Evolutionary conservation across 2,797 vertebrate species (phyloP).

Genomic region (Onychomys torridus): DNA sequence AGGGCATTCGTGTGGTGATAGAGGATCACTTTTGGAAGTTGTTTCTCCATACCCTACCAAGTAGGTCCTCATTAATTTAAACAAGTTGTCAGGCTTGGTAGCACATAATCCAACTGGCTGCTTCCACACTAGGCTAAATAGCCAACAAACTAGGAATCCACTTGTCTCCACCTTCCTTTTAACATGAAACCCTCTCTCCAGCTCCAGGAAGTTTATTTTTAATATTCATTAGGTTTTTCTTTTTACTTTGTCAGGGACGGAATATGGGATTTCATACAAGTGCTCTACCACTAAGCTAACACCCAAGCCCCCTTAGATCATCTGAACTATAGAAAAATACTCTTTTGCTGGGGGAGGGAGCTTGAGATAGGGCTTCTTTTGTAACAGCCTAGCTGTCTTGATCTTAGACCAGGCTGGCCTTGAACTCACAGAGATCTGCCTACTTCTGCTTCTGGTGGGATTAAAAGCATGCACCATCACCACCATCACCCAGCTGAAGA

Average conservation of each 20-base stretch:
- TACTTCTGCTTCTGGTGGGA: not conserved
- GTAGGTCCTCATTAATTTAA: not conserved
- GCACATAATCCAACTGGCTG: not conserved
- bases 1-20: not conserved
- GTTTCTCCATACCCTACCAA: not conserved
- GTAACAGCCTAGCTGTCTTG: not conserved
- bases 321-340: not conserved
- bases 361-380: not conserved
- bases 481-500: no score
- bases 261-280: not conserved
- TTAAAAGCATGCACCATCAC: not conserved
- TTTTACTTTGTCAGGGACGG: not conserved
- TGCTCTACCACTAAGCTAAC: not conserved
- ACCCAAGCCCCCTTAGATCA: not conserved
- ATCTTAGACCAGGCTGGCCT: not conserved
- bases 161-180: not conserved
- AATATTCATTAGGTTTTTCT: not conserved
- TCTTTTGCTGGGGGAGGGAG: no score
- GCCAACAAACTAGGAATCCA: not conserved
- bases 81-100: not conserved
- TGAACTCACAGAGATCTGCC: not conserved
- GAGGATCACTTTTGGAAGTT: not conserved
- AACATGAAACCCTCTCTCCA: not conserved
- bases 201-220: not conserved
- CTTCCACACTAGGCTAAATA: not conserved